Base-by-base conservation (phyloP, 1,140 invertebrate species). In the Caerostris extrusa region DNA sequence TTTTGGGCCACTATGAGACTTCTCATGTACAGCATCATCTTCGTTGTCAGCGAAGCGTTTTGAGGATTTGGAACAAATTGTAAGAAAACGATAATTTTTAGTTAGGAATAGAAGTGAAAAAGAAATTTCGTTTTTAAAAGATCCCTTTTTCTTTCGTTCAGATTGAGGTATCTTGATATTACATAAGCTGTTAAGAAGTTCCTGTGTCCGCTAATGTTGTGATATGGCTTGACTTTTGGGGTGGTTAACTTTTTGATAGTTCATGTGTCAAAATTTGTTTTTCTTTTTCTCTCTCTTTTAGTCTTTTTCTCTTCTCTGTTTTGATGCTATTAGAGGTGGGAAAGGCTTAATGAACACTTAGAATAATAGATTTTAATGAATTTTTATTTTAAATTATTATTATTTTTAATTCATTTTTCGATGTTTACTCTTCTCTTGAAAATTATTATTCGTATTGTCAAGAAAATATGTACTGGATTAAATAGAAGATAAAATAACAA, bases 1-100 rank as follows among this genome's bases (percentile, higher is more conserved):
- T 93, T 93, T 93, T 93, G 92, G 92, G 86, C 86, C 71, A 92
- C 85, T 58, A 34, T 89, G 58, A 93, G 69, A 7, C 92, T 93
- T 93, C 92, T 88, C 92, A 82, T 93, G 85, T 82, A 81, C 55
- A 88, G 67, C 91, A 86, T 34, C 61, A 67, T 93, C 91, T 85
- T 93, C 64, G 60, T 64, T 17, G 55, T 64, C n/a, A n/a, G 10
- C 58, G 34, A 61, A 89, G 19, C 71, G 34, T 61, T 77, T 82
- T 93, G n/a, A 14, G 86, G 86, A 60, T 88, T 88, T 56, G 57
- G n/a, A 64, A 89, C 83, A 85, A 85, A 85, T 85, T 85, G 56
- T 14, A 85, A 14, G 53, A 77, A 77, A 77, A 34, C 7, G 10
- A 10, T 34, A 8, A 12, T 50, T 77, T 34, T 53, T 77, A 12